Evolutionary conservation across 2,797 vertebrate species (phyloP), one percentile per base, ranked within the genome.

Genomic region (Xiphorhynchus erythropygius): DNA sequence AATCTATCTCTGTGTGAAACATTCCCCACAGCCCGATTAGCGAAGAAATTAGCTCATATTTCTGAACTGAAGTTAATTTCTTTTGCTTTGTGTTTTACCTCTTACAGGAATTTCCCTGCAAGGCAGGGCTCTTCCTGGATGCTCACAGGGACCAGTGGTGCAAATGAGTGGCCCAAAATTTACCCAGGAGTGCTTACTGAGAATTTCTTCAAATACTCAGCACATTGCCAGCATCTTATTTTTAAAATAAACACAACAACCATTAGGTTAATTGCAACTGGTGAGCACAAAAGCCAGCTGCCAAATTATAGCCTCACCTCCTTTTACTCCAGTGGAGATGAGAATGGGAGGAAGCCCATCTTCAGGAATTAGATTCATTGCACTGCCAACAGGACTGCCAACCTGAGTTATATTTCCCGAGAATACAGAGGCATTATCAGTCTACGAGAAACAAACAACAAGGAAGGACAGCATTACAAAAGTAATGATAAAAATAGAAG

Each of bases 271-370:
- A 93, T 63, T 87, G 64, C 60, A 88, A 74, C 32, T 35, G 37
- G 37, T 83, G 77, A 95, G 71, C 49, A 65, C 33, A 71, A 89
- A 78, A 89, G 71, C 55, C 49, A 82, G 37, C 33, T 91, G 63
- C 53, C 78, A 88, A 60, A 50, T 82, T 12, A 52, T 37, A 55
- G 95, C 97, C 98, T 98, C 98, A 99, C 99, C 99, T 99, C 99
- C 99, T 99, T 99, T 99, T 96, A 99, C 98, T 96, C 99, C 99
- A 32, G 99, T 99, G 97, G 99, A 99, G 97, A 99, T 99, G 97
- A 99, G 99, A 97, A 99, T 99, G 97, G 99, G 99, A 98, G 99
- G 99, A 97, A 99, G 99, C 55, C 99, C 99, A 95, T 99, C 99
- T 98, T 99, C 99, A 89, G 99, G 99, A 97, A 99, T 99, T 89